Percentiles rank a stretch among this genome's conserved stretches.
Evolutionary conservation across 2,888 invertebrate species (phyloP).

Genomic region (Polymixis lichenea): DNA sequence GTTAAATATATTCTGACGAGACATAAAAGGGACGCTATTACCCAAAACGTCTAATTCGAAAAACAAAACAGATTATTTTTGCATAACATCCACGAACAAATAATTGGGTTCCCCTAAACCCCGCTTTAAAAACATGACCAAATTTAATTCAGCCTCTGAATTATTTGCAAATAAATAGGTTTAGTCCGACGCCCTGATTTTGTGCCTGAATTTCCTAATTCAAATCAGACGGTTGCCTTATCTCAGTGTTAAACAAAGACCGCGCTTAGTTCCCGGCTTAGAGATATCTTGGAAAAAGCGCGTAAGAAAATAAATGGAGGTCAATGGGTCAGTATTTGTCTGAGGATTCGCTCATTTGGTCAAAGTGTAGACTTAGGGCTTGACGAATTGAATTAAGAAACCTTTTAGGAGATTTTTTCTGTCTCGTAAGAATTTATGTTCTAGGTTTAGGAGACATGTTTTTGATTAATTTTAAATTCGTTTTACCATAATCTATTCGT

Average conservation of each 20-base stretch:
- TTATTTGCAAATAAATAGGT: constrained; percentile 84
- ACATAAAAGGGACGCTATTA: not conserved
- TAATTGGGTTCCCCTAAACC: constrained; percentile 65
- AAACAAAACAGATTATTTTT: constrained; percentile 32
- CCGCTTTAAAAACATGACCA: constrained; percentile 66
- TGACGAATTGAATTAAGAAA: constrained; percentile 69
- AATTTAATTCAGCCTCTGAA: constrained; percentile 74
- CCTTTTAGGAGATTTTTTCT: constrained; percentile 51
- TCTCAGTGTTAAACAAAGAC: constrained; percentile 75
- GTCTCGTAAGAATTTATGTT: constrained; percentile 22
- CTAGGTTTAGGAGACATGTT: not conserved
- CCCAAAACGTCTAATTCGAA: constrained; percentile 3
- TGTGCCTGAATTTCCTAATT: constrained; percentile 81
- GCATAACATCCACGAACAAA: constrained; percentile 56
- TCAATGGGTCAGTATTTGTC: constrained; percentile 69
- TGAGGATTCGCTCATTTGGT: constrained; percentile 66
- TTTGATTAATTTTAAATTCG: constrained; percentile 39
- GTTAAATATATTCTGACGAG: not conserved
- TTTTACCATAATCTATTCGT: not conserved
- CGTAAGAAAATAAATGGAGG: constrained; percentile 66
- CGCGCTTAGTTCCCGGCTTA: constrained; percentile 65
- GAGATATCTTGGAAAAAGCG: constrained; percentile 61
- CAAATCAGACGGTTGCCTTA: constrained; percentile 78
- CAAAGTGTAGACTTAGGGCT: constrained; percentile 66
- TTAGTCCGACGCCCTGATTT: constrained; percentile 70